A percentile compares a stretch with the other conserved stretches of the same genome.
These are phyloP conservation scores for Bombus consobrinus DNA, from an alignment of 1,140 invertebrate genomes.

Conservation along the genomic window DNA sequence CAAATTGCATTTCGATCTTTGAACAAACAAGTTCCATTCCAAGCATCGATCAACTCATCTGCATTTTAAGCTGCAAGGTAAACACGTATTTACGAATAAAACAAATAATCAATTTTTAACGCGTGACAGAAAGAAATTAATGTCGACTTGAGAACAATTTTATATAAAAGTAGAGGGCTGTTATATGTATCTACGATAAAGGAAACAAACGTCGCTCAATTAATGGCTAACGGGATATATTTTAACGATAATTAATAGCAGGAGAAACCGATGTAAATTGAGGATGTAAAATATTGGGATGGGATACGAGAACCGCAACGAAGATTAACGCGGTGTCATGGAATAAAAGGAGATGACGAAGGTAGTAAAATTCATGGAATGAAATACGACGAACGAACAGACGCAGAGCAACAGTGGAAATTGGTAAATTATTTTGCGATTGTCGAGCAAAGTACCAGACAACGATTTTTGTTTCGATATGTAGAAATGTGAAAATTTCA, in stretches of 20 bases:
- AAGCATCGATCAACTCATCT: background rate
- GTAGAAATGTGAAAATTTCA: no score
- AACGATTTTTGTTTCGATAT: no score
- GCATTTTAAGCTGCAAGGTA: background rate
- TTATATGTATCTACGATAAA: no score
- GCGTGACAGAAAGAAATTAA: rapidly evolving
- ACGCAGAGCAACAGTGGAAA: no score
- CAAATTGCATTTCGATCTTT: background rate
- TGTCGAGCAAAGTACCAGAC: no score
- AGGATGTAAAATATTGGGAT: background rate
- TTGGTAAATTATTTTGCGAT: no score
- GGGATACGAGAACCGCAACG: background rate
- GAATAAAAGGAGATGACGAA: background rate
- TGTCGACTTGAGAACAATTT: no score
- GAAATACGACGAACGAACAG: background rate
- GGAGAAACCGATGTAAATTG: background rate
- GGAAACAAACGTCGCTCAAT: no score
- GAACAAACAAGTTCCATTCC: background rate
- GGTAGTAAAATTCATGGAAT: background rate
- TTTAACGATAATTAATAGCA: background rate
- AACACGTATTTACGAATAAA: background rate
- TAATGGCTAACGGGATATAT: background rate
- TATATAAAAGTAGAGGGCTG: no score
- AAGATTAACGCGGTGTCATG: background rate
- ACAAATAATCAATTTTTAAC: no score